Evolutionary conservation across 2,797 vertebrate genomes (phyloP).

Genomic region (Myotis planiceps): DNA sequence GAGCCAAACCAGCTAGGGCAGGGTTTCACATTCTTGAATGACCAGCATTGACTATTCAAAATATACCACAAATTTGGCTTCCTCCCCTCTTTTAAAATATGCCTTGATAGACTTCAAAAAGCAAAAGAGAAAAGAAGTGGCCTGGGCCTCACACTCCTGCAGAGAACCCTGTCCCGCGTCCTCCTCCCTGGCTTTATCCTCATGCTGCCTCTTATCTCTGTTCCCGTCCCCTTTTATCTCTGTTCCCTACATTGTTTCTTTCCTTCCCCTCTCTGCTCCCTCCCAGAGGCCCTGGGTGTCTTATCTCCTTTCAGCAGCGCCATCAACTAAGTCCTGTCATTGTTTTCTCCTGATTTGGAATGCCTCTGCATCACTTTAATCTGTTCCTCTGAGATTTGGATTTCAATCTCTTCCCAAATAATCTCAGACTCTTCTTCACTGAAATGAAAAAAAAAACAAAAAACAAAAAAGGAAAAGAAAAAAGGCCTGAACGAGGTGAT

Average conservation of each 20-base stretch:
- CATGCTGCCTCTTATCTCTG: not conserved
- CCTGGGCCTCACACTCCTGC: not conserved
- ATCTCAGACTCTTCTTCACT: constrained; percentile 35
- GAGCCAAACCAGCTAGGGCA: no score
- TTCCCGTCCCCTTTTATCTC: not conserved
- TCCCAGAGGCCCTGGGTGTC: not conserved
- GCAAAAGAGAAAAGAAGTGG: not conserved
- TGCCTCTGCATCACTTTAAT: constrained; percentile 22
- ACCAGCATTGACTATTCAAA: not conserved
- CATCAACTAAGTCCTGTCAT: not conserved
- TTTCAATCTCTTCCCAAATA: constrained; percentile 44
- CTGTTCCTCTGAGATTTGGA: constrained; percentile 45
- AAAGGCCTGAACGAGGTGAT: not conserved
- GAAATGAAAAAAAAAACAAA: not conserved
- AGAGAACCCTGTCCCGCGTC: not conserved
- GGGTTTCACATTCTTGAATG: not conserved
- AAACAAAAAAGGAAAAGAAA: not conserved
- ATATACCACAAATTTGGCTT: not conserved
- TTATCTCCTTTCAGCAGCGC: constrained; percentile 35
- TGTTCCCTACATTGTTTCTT: not conserved
- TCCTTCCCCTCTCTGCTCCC: not conserved
- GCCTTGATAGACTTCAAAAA: not conserved
- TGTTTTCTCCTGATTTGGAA: not conserved
- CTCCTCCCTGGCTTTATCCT: not conserved
- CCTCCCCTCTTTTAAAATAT: not conserved